Percentiles rank a stretch among this genome's conserved stretches.
These are phyloP conservation scores for Mythimna ferrago DNA, from an alignment of 2,888 invertebrate species.

Conservation along the genomic window DNA sequence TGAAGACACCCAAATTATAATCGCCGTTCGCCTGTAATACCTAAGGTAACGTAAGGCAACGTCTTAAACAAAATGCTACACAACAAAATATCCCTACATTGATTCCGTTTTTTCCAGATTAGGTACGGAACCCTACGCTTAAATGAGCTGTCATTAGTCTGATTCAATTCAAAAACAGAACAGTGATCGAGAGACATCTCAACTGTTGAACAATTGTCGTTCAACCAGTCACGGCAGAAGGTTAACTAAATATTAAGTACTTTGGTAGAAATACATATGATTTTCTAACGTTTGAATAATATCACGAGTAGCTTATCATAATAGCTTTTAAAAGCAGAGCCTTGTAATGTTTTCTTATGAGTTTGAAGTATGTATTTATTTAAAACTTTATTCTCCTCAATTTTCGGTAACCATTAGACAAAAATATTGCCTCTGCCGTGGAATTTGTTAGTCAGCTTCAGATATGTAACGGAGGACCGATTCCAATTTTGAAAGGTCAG, in stretches of 20 bases:
- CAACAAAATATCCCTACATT: too few relatives aligned
- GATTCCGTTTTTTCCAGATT: too few relatives aligned
- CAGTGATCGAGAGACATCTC: neutral
- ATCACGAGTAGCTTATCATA: conserved; percentile 8
- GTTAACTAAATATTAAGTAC: conserved; percentile 19
- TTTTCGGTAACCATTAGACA: neutral
- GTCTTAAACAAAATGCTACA: too few relatives aligned
- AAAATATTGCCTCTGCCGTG: neutral
- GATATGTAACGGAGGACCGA: too few relatives aligned
- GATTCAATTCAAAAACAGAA: neutral
- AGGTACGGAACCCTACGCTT: too few relatives aligned
- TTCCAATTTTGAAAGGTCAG: too few relatives aligned
- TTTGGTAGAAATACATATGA: conserved; percentile 9
- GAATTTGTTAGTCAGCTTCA: neutral
- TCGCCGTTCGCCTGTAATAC: too few relatives aligned
- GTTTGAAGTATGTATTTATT: conserved; percentile 5
- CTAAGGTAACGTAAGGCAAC: too few relatives aligned
- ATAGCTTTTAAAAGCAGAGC: neutral
- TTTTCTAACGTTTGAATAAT: conserved; percentile 21
- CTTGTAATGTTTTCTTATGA: conserved; percentile 14
- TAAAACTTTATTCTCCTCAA: neutral
- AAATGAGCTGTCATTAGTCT: too few relatives aligned
- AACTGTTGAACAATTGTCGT: neutral
- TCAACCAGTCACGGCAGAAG: conserved; percentile 1
- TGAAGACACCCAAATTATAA: too few relatives aligned